Evolutionary conservation across 1,140 invertebrate species (phyloP), one percentile per base, ranked within the genome.

Genomic region (Rhysida immarginata): DNA sequence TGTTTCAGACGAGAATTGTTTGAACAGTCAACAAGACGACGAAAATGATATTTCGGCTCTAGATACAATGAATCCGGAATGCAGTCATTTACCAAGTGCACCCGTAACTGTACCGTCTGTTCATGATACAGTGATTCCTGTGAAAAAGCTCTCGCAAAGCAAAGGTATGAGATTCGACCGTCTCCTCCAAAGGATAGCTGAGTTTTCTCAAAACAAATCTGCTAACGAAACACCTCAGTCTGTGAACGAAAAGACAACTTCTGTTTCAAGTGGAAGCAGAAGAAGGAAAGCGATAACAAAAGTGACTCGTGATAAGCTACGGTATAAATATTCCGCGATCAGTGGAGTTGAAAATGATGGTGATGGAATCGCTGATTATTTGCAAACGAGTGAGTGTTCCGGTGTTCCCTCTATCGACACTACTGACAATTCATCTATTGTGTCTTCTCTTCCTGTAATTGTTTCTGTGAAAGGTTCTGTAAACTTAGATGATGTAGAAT

Each of bases 101-200:
- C n/a, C n/a, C 11, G 11, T n/a, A n/a, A 11, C 35, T 11, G 11
- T 11, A 41, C 11, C 35, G 35, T 11, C 11, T 41, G 35, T n/a
- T n/a, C 11, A 41, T 41, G 35, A 11, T 11, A n/a, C 35, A 11
- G 11, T n/a, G n/a, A 11, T n/a, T 41, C 11, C 35, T 41, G 35
- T 11, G 35, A 41, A 41, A n/a, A 41, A 41, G n/a, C 11, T 41
- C 11, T 41, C 35, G 11, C 35, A 46, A 5, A 46, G 26, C 16
- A 51, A 51, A 27, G 24, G 49, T 20, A 26, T 51, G 26, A 51
- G 26, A 11, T 27, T 51, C 2, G 49, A 51, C 13, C 26, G 49
- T 24, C 26, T 51, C 3, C 26, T 51, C 5, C 49, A 51, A 20
- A 51, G 20, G 26, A 51, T 51, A 11, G 20, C 49, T 51, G 49